These are phyloP conservation scores for Agriopis marginaria DNA, from an alignment of 2,888 invertebrate species.

Conservation along the genomic window DNA sequence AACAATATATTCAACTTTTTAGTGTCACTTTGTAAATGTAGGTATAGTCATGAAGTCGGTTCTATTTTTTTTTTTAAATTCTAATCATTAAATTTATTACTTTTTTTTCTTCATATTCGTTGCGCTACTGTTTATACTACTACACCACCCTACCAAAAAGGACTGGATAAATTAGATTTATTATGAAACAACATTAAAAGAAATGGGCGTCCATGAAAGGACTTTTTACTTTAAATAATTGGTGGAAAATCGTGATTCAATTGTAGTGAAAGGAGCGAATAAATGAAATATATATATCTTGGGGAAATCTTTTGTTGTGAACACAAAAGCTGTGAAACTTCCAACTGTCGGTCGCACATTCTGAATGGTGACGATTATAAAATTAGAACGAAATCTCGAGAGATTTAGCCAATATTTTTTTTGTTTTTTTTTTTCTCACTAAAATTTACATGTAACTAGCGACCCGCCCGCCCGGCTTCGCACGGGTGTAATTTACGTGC, in stretches of 20 bases:
- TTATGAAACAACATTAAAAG: slow-evolving; percentile 46
- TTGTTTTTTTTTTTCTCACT: no score
- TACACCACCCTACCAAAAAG: slow-evolving; percentile 26
- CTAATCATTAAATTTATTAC: no score
- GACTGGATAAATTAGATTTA: slow-evolving; percentile 45
- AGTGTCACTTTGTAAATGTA: no score
- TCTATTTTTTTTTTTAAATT: no score
- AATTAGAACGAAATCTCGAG: slow-evolving; percentile 12
- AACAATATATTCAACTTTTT: no score
- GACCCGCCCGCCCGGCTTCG: no score
- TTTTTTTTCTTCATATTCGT: background rate
- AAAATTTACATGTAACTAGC: no score
- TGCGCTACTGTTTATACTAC: slow-evolving; percentile 17
- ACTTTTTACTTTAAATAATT: slow-evolving; percentile 50
- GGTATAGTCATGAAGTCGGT: no score
- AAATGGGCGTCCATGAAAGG: slow-evolving; percentile 44
- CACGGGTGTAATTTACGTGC: no score
- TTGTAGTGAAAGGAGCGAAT: slow-evolving; percentile 34
- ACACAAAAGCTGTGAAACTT: slow-evolving; percentile 29
- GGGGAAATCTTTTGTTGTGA: slow-evolving; percentile 27
- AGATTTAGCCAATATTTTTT: background rate
- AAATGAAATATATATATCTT: slow-evolving; percentile 35
- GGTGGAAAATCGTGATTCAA: slow-evolving; percentile 45
- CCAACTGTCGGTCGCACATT: slow-evolving; percentile 16
- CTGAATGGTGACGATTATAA: slow-evolving; percentile 18